Base-by-base conservation (phyloP, 64 coral and sea anemone genomes). In the Porites australiensis region DNA sequence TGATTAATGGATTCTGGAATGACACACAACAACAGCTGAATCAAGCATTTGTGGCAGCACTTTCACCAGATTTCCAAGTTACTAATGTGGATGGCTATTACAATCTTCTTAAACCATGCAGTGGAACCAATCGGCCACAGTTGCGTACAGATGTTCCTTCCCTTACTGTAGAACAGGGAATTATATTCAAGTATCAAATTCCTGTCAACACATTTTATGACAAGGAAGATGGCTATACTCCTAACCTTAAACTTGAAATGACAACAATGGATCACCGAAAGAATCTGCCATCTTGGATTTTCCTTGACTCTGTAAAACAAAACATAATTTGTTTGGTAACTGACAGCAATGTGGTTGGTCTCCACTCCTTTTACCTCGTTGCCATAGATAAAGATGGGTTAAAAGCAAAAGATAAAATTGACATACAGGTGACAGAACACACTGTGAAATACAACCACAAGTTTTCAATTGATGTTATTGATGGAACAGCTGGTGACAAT, bases 161-260 rank as follows among this genome's bases (percentile, higher is more conserved):
- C 45, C 52, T 78, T 2, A 27, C 23, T 12, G 58, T 63, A 0
- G 50, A 59, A 19, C 72, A 85, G 43, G 91, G 91, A 4, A 82
- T 76, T 67, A 43, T 13, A 20, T 11, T 87, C 58, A 63, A 69
- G 9, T 93, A n/a, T 63, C 27, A 12, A 2, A 71, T 93, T 8
- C 91, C 91, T 48, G 7, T 27, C 4, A n/a, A 87, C 4, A 75
- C 91, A n/a, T 93, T 93, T 70, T 13, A 70, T 37, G 91, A 93
- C 73, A 53, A 76, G 47, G 91, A 93, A 86, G 91, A 93, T 23
- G 72, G 72, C 2, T 45, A 71, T 49, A 93, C 90, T 6, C 14
- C 57, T 11, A 77, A 93, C 6, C 91, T 93, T 3, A 78, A 52
- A 2, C 50, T 93, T 3, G 20, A 13, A 44, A 74, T 87, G 44